These are phyloP conservation scores for Malacoraja senta DNA, from an alignment of 2,797 vertebrate genomes.

Conservation along the genomic window DNA sequence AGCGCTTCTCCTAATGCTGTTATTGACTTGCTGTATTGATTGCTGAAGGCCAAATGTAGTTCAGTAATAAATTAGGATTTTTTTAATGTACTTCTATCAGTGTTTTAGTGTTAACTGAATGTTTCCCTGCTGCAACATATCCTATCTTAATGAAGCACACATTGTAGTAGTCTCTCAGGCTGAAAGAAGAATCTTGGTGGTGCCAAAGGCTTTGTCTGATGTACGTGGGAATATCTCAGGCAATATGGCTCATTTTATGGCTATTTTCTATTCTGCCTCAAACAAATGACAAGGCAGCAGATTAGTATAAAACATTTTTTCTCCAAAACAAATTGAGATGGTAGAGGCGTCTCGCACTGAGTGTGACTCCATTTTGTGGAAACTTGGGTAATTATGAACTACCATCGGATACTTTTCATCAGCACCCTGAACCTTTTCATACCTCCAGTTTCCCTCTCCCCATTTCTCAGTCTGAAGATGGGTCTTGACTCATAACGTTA, in stretches of 20 bases:
- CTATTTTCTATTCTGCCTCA: neutral
- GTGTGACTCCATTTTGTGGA: neutral
- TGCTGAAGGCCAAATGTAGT: constrained; percentile 30
- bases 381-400: neutral
- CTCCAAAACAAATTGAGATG: neutral
- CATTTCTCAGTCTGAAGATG: too few relatives aligned
- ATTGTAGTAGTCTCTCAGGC: neutral
- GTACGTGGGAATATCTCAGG: neutral
- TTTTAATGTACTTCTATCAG: constrained; percentile 31
- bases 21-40: constrained; percentile 32
- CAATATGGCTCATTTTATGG: neutral
- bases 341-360: neutral
- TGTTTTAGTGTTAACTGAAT: constrained; percentile 30
- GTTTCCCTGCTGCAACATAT: constrained; percentile 33
- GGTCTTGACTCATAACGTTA: too few relatives aligned
- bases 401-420: neutral
- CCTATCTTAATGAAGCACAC: neutral
- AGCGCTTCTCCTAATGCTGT: neutral
- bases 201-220: constrained; percentile 7
- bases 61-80: constrained; percentile 35
- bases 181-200: neutral
- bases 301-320: neutral
- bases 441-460: too few relatives aligned
- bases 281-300: neutral
- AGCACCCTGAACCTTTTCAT: too few relatives aligned